A percentile compares a stretch with the other conserved stretches of the same genome.
phyloP scores from a whole-genome alignment of 1,140 invertebrate genomes.

The Drosophila punjabiensis region DNA sequence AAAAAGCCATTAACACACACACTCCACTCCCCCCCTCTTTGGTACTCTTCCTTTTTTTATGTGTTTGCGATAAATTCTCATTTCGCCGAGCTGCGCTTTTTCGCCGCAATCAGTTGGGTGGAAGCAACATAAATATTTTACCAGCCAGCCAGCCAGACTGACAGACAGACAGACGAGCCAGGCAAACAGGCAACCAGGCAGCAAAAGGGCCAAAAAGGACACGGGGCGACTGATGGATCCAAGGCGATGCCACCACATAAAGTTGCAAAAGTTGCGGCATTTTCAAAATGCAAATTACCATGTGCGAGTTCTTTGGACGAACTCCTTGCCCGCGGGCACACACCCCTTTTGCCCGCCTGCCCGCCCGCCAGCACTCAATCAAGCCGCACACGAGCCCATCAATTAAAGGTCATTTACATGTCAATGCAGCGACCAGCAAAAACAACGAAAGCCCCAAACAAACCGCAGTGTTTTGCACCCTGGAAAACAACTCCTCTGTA shows the following conservation, averaged over 20 bases:
- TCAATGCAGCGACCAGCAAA: conserved; percentile 65
- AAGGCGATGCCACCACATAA: conserved; percentile 48
- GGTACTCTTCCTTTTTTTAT: conserved; percentile 47
- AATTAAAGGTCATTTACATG: conserved; percentile 84
- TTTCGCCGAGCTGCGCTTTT: conserved; percentile 77
- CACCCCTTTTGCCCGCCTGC: not conserved
- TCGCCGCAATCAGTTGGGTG: conserved; percentile 65
- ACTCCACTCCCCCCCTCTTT: not conserved
- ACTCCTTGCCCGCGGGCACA: conserved; percentile 2
- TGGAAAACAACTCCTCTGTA: conserved; percentile 40
- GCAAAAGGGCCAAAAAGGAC: conserved; percentile 22
- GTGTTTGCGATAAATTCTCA: conserved; percentile 80
- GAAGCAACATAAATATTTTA: conserved; percentile 77
- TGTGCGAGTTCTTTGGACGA: conserved; percentile 38
- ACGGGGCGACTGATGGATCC: conserved; percentile 6
- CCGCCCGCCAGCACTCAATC: conserved; percentile 62
- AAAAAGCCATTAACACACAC: conserved; percentile 73
- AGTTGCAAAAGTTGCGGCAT: conserved; percentile 56
- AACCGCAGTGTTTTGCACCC: conserved; percentile 49
- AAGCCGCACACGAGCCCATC: conserved; percentile 67
- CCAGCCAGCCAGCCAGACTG: conserved; percentile 40
- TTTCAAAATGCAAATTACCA: conserved; percentile 66
- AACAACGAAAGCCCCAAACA: conserved; percentile 28
- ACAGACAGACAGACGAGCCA: conserved; percentile 1
- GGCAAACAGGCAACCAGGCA: not conserved